Percentiles rank a stretch among this genome's conserved stretches.
These are phyloP conservation scores for Ectobius pallidus DNA, from an alignment of 2,888 invertebrate species.

Conservation along the genomic window DNA sequence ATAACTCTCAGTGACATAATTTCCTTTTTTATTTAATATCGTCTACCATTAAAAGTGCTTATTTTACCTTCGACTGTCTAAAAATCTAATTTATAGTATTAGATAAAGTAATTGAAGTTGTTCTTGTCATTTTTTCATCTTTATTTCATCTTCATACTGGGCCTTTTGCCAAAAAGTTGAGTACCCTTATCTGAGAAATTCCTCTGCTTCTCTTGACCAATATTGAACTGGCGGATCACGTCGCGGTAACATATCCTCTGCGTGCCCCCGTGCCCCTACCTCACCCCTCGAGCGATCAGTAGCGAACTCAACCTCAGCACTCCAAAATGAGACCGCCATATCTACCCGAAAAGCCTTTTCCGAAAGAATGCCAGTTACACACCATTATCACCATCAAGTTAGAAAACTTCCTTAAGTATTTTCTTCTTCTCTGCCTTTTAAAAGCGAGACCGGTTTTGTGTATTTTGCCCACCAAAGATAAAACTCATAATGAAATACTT, in stretches of 20 bases:
- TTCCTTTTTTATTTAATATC: too few species aligned
- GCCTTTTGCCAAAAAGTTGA: too few species aligned
- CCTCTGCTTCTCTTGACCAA: slow-evolving; percentile 1
- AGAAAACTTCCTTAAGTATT: neutral
- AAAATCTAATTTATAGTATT: too few species aligned
- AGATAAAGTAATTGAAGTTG: too few species aligned
- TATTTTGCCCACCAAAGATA: too few species aligned
- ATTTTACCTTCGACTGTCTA: too few species aligned
- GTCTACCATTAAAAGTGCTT: too few species aligned
- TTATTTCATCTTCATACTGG: too few species aligned
- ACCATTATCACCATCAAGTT: neutral
- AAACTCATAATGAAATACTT: too few species aligned
- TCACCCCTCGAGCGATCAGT: neutral
- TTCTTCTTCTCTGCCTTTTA: neutral
- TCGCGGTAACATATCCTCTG: slow-evolving; percentile 27
- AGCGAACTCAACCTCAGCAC: neutral
- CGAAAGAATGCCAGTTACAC: neutral
- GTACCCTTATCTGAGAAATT: neutral
- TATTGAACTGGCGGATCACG: slow-evolving; percentile 26
- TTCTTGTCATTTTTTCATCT: too few species aligned
- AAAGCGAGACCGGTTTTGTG: neutral
- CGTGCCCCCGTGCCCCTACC: neutral
- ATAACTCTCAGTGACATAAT: too few species aligned
- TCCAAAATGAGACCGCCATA: neutral
- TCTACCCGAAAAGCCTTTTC: slow-evolving; percentile 23